These are phyloP conservation scores for Accipiter virgatus DNA, from an alignment of 2,113 vertebrate species.

Conservation along the genomic window DNA sequence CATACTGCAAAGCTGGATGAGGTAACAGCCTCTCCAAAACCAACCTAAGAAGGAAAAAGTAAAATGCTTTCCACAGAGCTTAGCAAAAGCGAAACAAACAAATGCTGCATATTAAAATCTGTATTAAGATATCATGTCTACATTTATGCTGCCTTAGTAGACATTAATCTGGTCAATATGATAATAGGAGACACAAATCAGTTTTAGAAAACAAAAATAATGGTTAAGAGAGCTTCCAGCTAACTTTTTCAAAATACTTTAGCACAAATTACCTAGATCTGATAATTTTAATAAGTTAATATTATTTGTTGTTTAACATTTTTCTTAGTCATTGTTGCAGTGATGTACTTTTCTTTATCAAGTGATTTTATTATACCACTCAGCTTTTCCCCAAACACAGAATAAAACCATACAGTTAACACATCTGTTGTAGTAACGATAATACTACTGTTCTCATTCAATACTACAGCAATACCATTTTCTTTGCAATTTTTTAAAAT, in stretches of 20 bases:
- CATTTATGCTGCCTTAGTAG: background rate
- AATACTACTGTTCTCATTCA: background rate
- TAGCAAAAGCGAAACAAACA: background rate
- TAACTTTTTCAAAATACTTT: background rate
- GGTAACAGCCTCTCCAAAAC: background rate
- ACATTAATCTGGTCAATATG: background rate
- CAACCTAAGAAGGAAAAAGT: background rate
- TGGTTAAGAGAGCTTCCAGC: background rate
- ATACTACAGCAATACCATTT: background rate
- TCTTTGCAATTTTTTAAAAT: background rate
- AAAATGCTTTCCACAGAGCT: background rate
- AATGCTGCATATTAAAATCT: background rate
- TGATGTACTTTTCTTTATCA: background rate
- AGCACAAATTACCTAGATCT: background rate
- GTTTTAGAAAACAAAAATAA: background rate
- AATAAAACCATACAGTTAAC: background rate
- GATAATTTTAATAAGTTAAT: background rate
- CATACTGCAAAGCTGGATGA: background rate
- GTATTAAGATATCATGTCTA: background rate
- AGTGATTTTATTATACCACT: background rate
- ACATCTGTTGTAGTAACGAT: background rate
- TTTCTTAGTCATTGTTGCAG: background rate
- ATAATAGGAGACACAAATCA: background rate
- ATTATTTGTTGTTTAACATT: background rate
- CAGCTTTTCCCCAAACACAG: background rate